Percentiles rank a stretch among this genome's conserved stretches.
Evolutionary conservation across 2,797 vertebrate genomes (phyloP).

Genomic region (Schizopygopsis pylzovi): DNA sequence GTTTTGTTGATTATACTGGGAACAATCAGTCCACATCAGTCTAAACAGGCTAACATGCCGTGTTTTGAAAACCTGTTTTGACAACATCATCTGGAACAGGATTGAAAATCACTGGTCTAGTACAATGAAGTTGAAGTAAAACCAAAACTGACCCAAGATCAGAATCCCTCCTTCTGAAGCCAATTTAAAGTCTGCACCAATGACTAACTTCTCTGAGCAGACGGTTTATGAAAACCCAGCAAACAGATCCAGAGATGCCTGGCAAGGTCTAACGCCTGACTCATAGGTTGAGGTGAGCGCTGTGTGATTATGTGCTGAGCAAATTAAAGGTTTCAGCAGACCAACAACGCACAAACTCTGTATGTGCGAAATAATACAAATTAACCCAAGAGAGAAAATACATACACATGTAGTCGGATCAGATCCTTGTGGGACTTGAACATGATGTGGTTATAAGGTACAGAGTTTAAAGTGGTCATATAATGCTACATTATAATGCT

Average conservation of each 20-base stretch:
- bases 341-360: not conserved
- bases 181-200: not conserved
- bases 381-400: slow-evolving; percentile 9
- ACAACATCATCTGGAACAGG: not conserved
- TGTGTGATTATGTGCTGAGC: slow-evolving; percentile 1
- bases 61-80: not conserved
- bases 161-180: not conserved
- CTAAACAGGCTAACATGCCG: not conserved
- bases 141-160: not conserved
- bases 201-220: not conserved
- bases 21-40: not conserved
- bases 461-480: not conserved
- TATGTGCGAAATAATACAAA: not conserved
- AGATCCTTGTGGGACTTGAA: not conserved
- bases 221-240: not conserved
- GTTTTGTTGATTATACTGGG: not conserved
- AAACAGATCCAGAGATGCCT: not conserved
- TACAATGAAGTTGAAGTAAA: not conserved
- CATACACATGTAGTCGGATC: not conserved
- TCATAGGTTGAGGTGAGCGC: slow-evolving; percentile 13
- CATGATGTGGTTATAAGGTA: not conserved
- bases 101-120: too few species aligned
- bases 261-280: slow-evolving; percentile 6
- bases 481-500: too few species aligned
- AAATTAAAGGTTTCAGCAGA: slow-evolving; percentile 29